Percentiles rank a stretch among this genome's conserved stretches.
These are phyloP conservation scores for Danaus melanippus DNA, from an alignment of 1,140 invertebrate species.

Conservation along the genomic window DNA sequence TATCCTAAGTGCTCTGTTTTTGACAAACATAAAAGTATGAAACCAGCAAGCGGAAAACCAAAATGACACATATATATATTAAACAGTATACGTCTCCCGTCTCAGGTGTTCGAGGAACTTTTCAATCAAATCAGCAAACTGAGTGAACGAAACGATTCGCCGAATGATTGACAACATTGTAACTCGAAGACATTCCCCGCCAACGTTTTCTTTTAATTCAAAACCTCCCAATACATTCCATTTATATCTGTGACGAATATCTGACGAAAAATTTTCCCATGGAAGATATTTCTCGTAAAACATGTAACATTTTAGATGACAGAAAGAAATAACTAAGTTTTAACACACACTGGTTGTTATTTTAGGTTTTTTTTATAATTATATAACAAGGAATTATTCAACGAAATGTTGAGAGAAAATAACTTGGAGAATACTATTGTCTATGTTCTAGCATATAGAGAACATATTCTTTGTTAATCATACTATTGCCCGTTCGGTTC, in stretches of 20 bases:
- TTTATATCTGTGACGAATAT: conserved; percentile 25
- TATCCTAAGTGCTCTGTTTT: too few species aligned
- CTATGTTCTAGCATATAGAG: too few species aligned
- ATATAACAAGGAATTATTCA: too few species aligned
- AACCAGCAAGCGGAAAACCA: too few species aligned
- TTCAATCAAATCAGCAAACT: conserved; percentile 61
- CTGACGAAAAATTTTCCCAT: conserved; percentile 13
- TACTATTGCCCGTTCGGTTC: conserved; percentile 13
- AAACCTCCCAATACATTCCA: conserved; percentile 36
- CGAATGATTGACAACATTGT: conserved; percentile 66
- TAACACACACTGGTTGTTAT: not conserved
- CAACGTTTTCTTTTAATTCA: conserved; percentile 28
- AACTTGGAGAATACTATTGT: too few species aligned
- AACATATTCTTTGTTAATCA: conserved; percentile 1
- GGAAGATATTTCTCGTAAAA: conserved; percentile 5
- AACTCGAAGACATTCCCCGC: conserved; percentile 35
- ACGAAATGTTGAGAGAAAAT: too few species aligned
- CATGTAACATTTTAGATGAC: not conserved
- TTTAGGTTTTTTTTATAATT: too few species aligned
- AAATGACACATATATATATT: not conserved
- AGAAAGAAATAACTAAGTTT: not conserved
- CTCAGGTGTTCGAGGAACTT: conserved; percentile 57
- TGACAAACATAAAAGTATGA: too few species aligned
- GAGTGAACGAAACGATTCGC: conserved; percentile 40
- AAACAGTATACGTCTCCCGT: conserved; percentile 15